phyloP scores from a whole-genome alignment of 1,140 invertebrate species.

The Choristoneura fumiferana region DNA sequence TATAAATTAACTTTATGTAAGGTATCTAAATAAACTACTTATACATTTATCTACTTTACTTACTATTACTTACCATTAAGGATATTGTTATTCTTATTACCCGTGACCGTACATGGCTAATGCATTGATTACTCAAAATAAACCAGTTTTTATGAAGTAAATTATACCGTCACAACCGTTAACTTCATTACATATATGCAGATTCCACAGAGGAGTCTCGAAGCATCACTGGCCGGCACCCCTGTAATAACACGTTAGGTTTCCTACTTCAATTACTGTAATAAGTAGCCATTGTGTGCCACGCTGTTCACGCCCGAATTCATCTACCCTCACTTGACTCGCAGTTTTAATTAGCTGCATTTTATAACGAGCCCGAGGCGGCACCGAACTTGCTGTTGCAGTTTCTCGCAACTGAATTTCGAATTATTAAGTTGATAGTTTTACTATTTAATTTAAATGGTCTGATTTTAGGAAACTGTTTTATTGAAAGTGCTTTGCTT shows the following conservation, averaged over 20 bases:
- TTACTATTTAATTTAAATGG: no score
- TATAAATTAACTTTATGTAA: no score
- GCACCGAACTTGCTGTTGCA: no score
- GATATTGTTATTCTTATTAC: no score
- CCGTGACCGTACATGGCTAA: no score
- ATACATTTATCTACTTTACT: no score
- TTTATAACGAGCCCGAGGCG: constrained; percentile 4
- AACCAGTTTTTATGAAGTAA: background rate
- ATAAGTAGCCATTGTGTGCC: constrained; percentile 47
- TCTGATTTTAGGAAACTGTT: no score
- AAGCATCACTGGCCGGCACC: background rate
- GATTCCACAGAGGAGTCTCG: background rate
- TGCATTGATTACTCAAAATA: background rate
- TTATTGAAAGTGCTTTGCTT: no score
- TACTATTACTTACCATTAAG: no score
- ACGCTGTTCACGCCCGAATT: constrained; percentile 38
- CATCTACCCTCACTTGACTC: constrained; percentile 39
- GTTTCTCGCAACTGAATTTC: no score
- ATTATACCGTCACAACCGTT: background rate
- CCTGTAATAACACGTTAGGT: constrained; percentile 31
- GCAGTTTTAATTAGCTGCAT: constrained; percentile 11
- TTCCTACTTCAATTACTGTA: constrained; percentile 53
- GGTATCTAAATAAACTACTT: no score
- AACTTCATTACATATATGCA: constrained; percentile 10
- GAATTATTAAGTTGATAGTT: no score